Base-by-base conservation (phyloP, 2,113 vertebrate species). In the Thunnus maccoyii region DNA sequence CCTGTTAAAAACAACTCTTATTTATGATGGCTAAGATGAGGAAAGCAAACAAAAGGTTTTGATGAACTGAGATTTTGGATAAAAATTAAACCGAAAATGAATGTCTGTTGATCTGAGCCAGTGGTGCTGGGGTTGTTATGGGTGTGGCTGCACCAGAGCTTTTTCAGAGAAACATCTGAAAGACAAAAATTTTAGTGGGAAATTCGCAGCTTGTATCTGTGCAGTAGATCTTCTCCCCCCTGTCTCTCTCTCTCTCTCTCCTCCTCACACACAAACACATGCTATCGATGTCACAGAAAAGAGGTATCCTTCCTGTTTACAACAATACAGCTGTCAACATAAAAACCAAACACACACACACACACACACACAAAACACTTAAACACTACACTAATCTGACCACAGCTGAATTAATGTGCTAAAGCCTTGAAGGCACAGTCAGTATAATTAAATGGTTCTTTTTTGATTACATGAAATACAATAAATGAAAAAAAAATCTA, bases 281-380 rank as follows among this genome's bases (percentile, higher is more conserved):
- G 48, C n/a, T 11, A 22, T 36, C 54, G 36, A 22, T 70, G 27
- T 70, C 36, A 71, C 32, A 69, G 46, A 87, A 69, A 76, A 69
- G 61, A 82, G 47, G 18, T 56, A 83, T 78, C 48, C 70, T 88
- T 87, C 80, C 82, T 89, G 87, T 88, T 93, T 88, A 85, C 46
- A 68, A 77, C 68, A 76, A 76, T 44, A 57, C 72, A 83, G 77
- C 80, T 80, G 86, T 71, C 27, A 27, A 68, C 30, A 83, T 58
- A 25, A 66, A 56, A 62, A 51, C 17, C n/a, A n/a, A 14, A 47
- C 2, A 20, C n/a, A 62, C 10, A 61, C 51, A 63, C 36, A 17
- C 18, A 55, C 8, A 66, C 8, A 8, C 36, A 41, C 61, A 70
- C 16, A 64, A 36, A 27, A 63, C 5, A 75, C 5, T 14, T 27